Conservation (phyloP, 2,113 vertebrate species). For the Amphilophus citrinellus region DNA sequence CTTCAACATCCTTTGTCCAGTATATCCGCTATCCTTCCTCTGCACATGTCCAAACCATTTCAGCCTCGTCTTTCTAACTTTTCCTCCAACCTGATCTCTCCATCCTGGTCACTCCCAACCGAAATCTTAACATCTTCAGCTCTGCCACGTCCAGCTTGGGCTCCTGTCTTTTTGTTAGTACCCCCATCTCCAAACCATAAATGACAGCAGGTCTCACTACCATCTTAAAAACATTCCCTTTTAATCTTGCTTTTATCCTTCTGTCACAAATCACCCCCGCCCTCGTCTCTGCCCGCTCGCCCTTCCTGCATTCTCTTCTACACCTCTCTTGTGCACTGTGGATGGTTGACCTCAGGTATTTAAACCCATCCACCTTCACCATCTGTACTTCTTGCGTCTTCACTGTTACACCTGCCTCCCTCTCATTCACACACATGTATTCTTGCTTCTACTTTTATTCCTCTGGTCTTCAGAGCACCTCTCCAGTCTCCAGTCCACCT, state of each 20-base stretch:
- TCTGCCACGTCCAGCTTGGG: background rate
- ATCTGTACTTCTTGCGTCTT: background rate
- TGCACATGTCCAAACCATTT: background rate
- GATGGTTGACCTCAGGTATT: background rate
- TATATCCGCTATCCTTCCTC: background rate
- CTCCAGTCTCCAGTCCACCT: background rate
- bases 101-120: background rate
- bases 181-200: fast-evolving
- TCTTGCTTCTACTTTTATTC: background rate
- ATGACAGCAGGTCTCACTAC: background rate
- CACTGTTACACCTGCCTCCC: background rate
- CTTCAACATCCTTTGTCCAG: background rate
- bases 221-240: background rate
- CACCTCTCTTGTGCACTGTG: background rate
- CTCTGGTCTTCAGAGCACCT: background rate
- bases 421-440: background rate
- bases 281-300: background rate
- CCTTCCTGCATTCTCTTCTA: background rate
- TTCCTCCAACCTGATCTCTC: background rate
- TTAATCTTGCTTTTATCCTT: background rate
- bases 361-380: background rate
- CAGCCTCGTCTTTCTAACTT: background rate
- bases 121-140: background rate
- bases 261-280: background rate
- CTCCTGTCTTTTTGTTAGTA: background rate